A percentile compares a stretch with the other conserved stretches of the same genome.
Evolutionary conservation across 35 echinoderm and acorn worm genomes (phyloP).

Genomic region (Apostichopus japonicus): DNA sequence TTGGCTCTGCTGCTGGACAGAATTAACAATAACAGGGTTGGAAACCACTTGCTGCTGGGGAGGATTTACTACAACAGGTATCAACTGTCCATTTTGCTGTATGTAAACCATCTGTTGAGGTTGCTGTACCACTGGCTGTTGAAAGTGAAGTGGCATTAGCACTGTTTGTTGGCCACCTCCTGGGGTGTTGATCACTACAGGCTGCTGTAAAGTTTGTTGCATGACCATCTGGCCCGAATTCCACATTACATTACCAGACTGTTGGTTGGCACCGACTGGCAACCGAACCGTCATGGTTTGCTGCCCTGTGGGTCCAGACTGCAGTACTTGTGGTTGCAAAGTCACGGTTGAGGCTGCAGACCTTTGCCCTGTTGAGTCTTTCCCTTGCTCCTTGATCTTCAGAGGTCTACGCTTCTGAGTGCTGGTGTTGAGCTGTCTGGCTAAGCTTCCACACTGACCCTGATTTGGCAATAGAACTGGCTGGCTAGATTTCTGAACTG

Average conservation of each 20-base stretch:
- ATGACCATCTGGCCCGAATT: constrained; percentile 53
- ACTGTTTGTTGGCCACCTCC: constrained; percentile 57
- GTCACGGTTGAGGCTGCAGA: constrained; percentile 11
- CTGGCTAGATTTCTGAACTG: constrained; percentile 11
- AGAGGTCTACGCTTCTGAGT: constrained; percentile 45
- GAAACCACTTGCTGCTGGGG: constrained; percentile 49
- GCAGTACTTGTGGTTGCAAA: constrained; percentile 39
- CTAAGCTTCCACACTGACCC: constrained; percentile 52
- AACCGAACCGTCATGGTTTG: constrained; percentile 66
- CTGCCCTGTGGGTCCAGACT: constrained; percentile 36
- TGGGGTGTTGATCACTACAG: constrained; percentile 49
- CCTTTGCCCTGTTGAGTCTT: background rate
- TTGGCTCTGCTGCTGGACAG: constrained; percentile 58
- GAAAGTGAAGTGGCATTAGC: constrained; percentile 76
- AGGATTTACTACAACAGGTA: constrained; percentile 83
- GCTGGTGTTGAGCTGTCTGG: constrained; percentile 38
- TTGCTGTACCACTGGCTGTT: constrained; percentile 70
- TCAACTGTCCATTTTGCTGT: constrained; percentile 94
- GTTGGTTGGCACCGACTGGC: constrained; percentile 46
- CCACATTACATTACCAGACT: constrained; percentile 51
- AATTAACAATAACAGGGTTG: constrained; percentile 58
- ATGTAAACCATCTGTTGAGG: constrained; percentile 93
- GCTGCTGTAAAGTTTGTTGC: constrained; percentile 54
- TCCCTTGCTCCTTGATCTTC: constrained; percentile 50
- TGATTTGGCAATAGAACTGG: constrained; percentile 51